Percentiles rank a stretch among this genome's conserved stretches.
These are phyloP conservation scores for Phenacoccus solenopsis DNA, from an alignment of 1,140 invertebrate species.

Conservation along the genomic window DNA sequence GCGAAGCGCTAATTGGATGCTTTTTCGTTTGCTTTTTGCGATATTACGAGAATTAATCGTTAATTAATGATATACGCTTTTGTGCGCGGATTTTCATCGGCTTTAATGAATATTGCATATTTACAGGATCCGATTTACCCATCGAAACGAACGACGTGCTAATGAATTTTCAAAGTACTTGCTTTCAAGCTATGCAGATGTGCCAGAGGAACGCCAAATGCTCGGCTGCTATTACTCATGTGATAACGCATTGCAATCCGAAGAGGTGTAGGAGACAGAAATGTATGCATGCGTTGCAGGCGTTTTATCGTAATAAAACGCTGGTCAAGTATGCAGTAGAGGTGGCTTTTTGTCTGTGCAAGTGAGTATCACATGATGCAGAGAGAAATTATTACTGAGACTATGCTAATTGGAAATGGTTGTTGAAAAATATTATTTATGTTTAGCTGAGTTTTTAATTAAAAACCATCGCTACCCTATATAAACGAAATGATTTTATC, in stretches of 20 bases:
- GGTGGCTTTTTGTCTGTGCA: constrained; percentile 84
- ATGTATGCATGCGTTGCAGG: constrained; percentile 74
- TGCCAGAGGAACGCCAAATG: constrained; percentile 66
- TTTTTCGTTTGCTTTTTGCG: too few species aligned
- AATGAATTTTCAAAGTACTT: constrained; percentile 52
- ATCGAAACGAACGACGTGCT: constrained; percentile 18
- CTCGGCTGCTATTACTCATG: constrained; percentile 56
- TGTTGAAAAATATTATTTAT: too few species aligned
- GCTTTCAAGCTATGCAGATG: constrained; percentile 55
- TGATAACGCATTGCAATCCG: constrained; percentile 64
- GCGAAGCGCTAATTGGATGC: too few species aligned
- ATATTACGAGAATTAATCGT: too few species aligned
- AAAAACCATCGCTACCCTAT: too few species aligned
- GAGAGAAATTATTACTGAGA: too few species aligned
- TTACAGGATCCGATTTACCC: constrained; percentile 16
- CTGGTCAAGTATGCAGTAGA: constrained; percentile 62
- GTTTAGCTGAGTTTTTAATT: too few species aligned
- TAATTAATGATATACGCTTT: too few species aligned
- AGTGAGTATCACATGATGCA: too few species aligned
- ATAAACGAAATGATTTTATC: too few species aligned
- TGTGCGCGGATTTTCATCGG: too few species aligned
- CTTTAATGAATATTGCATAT: neutral
- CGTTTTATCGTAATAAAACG: constrained; percentile 65
- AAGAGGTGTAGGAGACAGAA: constrained; percentile 58
- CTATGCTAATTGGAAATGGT: too few species aligned